A percentile compares a stretch with the other conserved stretches of the same genome.
Conservation (phyloP, 2,888 invertebrate genomes). For the Nineta flava region DNA sequence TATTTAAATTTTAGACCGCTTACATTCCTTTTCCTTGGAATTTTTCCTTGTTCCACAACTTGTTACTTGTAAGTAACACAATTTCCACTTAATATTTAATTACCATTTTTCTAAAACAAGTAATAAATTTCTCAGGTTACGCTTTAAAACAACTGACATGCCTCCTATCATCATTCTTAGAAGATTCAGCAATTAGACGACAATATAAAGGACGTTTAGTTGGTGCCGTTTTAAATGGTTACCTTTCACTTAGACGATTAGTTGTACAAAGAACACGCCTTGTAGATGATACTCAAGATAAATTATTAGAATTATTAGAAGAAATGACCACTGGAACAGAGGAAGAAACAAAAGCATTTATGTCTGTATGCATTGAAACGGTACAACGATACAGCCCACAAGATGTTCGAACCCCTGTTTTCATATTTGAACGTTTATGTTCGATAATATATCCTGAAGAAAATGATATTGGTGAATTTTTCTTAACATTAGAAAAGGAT, state of each 20-base stretch:
- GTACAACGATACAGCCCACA: slow-evolving; percentile 80
- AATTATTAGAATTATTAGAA: slow-evolving; percentile 78
- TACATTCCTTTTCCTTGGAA: not conserved
- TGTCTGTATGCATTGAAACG: slow-evolving; percentile 93
- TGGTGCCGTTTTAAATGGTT: slow-evolving; percentile 84
- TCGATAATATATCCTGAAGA: slow-evolving; percentile 96
- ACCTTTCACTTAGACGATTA: slow-evolving; percentile 74
- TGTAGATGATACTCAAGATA: slow-evolving; percentile 93
- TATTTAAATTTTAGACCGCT: not conserved
- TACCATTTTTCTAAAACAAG: not conserved
- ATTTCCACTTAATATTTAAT: not conserved
- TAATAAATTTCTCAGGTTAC: slow-evolving; percentile 40
- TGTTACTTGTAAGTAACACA: not conserved
- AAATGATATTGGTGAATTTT: slow-evolving; percentile 93
- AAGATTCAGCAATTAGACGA: slow-evolving; percentile 72
- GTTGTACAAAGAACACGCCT: slow-evolving; percentile 89
- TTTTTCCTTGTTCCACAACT: slow-evolving; percentile 5
- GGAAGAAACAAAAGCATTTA: slow-evolving; percentile 90
- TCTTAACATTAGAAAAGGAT: slow-evolving; percentile 92
- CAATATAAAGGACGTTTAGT: slow-evolving; percentile 81
- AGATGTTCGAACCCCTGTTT: slow-evolving; percentile 91
- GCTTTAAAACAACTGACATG: slow-evolving; percentile 83
- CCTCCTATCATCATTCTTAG: slow-evolving; percentile 72
- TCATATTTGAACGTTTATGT: slow-evolving; percentile 92
- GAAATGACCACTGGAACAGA: slow-evolving; percentile 94